Evolutionary conservation across 2,888 invertebrate genomes (phyloP), one percentile per base, ranked within the genome.

Genomic region (Polydrusus cervinus): DNA sequence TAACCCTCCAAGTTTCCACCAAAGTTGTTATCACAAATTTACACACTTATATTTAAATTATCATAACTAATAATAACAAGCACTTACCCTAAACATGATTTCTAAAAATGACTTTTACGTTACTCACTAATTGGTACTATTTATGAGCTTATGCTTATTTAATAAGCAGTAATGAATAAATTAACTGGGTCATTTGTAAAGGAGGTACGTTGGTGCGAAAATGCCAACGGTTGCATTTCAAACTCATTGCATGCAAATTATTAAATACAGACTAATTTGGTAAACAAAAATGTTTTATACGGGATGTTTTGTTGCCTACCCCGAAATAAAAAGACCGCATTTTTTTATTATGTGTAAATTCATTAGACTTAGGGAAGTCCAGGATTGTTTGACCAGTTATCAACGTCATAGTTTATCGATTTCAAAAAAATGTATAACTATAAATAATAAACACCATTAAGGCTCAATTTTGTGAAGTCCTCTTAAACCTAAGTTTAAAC

Each of bases 81-180:
- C 62, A 73, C 73, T 73, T 73, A 73, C 73, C 73, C 73, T 68
- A 40, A 61, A 55, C 73, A 73, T 73, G 16, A 49, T 73, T 16
- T 47, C 13, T n/a, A 51, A 47, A 11, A 7, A 49, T 5, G 16
- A 10, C 16, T 25, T 25, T 25, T 16, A 18, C 2, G 57, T 60
- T 18, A 57, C 60, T 61, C 67, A 73, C 73, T 67, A 73, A 73
- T 73, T 73, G 51, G 30, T 49, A 43, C 57, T 49, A 66, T 72
- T 72, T 66, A 72, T 66, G 66, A 70, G 47, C 67, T 68, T 67
- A 61, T 73, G 67, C 61, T n/a, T n/a, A 16, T 51, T 40, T 73
- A 73, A 73, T 73, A 49, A 61, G 40, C 70, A 34, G 51, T 55
- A 70, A 51, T 70, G 25, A 68, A 49, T 43, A 49, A 61, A 68